phyloP scores from a whole-genome alignment of 2,113 vertebrate species.

The Xiphophorus hellerii region DNA sequence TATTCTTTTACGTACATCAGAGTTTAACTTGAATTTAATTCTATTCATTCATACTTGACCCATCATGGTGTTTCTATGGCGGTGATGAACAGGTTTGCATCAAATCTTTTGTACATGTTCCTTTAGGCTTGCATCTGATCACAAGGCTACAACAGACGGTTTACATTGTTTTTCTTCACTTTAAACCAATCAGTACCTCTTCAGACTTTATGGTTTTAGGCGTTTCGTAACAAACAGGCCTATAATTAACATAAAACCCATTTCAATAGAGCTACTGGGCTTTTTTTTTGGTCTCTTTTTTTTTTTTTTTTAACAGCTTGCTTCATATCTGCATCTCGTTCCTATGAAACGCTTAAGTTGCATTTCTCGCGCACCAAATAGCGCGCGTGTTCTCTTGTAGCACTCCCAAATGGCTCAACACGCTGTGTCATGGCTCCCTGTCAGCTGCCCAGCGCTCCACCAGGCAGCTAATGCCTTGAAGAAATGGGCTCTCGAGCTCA shows the following conservation, averaged over 20 bases:
- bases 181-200: background rate
- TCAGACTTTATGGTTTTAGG: background rate
- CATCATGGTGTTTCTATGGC: background rate
- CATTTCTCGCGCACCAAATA: conserved; percentile 13
- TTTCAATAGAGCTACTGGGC: background rate
- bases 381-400: conserved; percentile 55
- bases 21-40: background rate
- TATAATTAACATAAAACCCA: background rate
- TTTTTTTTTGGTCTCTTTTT: background rate
- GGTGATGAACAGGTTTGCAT: too few species aligned
- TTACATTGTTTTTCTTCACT: background rate
- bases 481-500: conserved; percentile 70
- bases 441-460: conserved; percentile 71
- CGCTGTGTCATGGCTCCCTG: conserved; percentile 68
- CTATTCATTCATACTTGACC: background rate
- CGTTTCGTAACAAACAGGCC: background rate
- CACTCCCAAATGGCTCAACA: conserved; percentile 61
- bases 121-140: background rate
- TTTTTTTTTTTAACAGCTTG: background rate
- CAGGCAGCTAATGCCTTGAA: conserved; percentile 76
- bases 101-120: too few species aligned
- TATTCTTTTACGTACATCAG: too few species aligned
- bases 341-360: conserved; percentile 23
- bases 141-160: background rate
- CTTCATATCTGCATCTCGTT: conserved; percentile 1